A percentile compares a stretch with the other conserved stretches of the same genome.
These are phyloP conservation scores for human (Homo sapiens) DNA, from an alignment of 2,113 vertebrate species.

Conservation along the genomic window DNA sequence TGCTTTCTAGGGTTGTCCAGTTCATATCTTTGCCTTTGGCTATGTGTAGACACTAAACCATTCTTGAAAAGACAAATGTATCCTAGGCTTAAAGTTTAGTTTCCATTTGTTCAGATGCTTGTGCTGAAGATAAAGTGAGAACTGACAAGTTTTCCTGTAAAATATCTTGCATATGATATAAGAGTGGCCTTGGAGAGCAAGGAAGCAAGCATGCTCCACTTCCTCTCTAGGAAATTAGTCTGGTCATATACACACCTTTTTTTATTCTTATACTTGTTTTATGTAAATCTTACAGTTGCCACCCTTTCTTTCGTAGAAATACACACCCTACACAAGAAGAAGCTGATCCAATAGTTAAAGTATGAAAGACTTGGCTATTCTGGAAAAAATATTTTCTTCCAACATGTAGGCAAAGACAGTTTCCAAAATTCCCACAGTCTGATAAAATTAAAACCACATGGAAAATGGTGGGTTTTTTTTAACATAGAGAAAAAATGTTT, in stretches of 20 bases:
- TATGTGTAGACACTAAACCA: background rate
- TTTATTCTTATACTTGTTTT: background rate
- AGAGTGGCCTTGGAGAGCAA: background rate
- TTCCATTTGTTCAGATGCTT: background rate
- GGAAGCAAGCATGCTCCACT: background rate
- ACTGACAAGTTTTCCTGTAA: background rate
- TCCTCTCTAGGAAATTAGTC: constrained; percentile 12
- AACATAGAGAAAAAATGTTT: background rate
- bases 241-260: background rate
- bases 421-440: constrained; percentile 68
- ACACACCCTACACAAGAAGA: constrained; percentile 23
- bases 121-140: background rate
- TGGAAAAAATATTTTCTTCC: constrained; percentile 66
- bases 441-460: constrained; percentile 74
- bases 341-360: constrained; percentile 67
- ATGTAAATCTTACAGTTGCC: constrained; percentile 35
- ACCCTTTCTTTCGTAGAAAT: constrained; percentile 44
- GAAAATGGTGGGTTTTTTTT: constrained; percentile 25
- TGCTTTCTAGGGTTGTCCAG: background rate
- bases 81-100: background rate
- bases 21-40: background rate
- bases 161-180: background rate
- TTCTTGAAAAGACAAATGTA: background rate
- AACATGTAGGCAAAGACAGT: constrained; percentile 62
- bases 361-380: constrained; percentile 69